These are phyloP conservation scores for Siniperca chuatsi DNA, from an alignment of 2,113 vertebrate species.

Conservation along the genomic window DNA sequence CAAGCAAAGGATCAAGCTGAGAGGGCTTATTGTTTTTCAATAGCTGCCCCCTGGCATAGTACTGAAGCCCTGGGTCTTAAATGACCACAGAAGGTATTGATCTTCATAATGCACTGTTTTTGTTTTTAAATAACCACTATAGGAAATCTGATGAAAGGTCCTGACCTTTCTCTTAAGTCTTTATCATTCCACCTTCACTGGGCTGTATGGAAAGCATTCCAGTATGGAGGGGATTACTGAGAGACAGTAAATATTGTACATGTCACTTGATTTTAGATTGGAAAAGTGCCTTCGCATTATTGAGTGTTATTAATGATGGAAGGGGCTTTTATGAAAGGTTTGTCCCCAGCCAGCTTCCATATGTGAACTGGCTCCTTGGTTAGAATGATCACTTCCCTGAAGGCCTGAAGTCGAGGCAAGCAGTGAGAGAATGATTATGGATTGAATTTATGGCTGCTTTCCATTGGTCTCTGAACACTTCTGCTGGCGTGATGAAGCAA, in stretches of 20 bases:
- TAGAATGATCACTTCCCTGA: constrained; percentile 63
- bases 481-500: constrained; percentile 34
- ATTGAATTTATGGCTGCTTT: constrained; percentile 66
- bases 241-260: constrained; percentile 38
- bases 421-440: constrained; percentile 58
- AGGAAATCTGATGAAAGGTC: constrained; percentile 75
- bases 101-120: constrained; percentile 78
- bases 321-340: constrained; percentile 29
- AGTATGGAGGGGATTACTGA: not conserved
- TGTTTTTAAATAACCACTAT: constrained; percentile 71
- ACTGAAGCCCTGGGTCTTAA: constrained; percentile 71
- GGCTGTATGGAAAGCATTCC: constrained; percentile 42
- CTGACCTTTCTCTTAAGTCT: constrained; percentile 63
- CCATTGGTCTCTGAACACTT: constrained; percentile 47
- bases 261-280: constrained; percentile 37
- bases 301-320: constrained; percentile 54
- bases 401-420: constrained; percentile 46
- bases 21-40: constrained; percentile 75
- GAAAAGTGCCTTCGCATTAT: constrained; percentile 47
- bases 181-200: constrained; percentile 49
- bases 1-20: constrained; percentile 74
- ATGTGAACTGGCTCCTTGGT: constrained; percentile 33
- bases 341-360: constrained; percentile 18
- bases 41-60: constrained; percentile 67
- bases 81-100: constrained; percentile 74